Evolutionary conservation across 2,113 vertebrate genomes (phyloP).

Genomic region (Pagrus major): DNA sequence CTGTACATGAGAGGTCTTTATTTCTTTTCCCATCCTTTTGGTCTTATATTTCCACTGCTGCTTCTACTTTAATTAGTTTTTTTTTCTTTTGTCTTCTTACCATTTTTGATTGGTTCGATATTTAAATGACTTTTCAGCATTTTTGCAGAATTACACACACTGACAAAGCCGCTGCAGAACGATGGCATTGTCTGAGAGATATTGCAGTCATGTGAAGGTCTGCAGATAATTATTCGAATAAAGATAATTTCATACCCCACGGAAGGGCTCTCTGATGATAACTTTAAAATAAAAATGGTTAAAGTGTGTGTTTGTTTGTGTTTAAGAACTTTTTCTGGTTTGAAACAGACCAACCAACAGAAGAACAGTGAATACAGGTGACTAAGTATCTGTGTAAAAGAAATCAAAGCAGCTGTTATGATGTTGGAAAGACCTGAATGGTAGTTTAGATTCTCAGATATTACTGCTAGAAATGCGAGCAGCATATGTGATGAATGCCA

Average conservation of each 20-base stretch:
- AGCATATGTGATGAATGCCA: conserved; percentile 9
- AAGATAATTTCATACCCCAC: neutral
- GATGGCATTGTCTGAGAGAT: neutral
- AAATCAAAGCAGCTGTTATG: neutral
- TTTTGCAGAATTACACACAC: neutral
- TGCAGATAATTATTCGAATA: neutral
- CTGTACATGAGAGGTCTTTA: neutral
- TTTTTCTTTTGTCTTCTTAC: neutral
- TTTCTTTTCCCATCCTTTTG: neutral
- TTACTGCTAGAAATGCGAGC: conserved; percentile 1
- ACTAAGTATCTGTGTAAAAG: neutral
- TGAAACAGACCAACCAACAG: neutral
- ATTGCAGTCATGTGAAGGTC: neutral
- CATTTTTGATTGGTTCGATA: conserved; percentile 4
- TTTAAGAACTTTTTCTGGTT: neutral
- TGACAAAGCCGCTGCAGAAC: neutral
- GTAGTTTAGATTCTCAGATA: neutral
- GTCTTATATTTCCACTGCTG: neutral
- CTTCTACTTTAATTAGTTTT: neutral
- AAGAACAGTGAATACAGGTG: neutral
- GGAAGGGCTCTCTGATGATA: neutral
- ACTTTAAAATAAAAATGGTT: neutral
- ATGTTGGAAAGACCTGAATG: neutral
- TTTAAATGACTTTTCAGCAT: neutral
- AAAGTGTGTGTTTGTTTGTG: neutral